phyloP scores from a whole-genome alignment of 2,113 vertebrate genomes.

The Donacobius atricapilla region DNA sequence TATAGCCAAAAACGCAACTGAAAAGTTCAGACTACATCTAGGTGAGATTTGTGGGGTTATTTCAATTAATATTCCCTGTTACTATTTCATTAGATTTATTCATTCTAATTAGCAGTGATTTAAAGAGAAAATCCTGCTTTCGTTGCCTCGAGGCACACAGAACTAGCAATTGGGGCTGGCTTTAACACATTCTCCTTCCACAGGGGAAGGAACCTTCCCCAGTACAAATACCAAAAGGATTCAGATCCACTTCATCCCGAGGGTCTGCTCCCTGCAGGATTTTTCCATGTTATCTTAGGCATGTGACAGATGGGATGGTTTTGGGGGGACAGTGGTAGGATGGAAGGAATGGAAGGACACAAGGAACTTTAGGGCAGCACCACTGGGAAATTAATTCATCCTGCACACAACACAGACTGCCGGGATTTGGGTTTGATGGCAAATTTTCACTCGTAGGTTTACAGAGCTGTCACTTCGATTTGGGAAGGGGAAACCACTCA shows the following conservation, averaged over 20 bases:
- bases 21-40: neutral
- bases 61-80: slow-evolving; percentile 49
- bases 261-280: neutral
- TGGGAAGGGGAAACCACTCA: neutral
- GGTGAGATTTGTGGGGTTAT: neutral
- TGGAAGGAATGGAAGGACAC: neutral
- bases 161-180: neutral
- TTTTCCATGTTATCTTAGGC: neutral
- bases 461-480: neutral
- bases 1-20: neutral
- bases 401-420: neutral
- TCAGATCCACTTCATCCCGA: neutral
- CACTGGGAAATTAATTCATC: neutral
- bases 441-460: neutral
- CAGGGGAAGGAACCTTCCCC: neutral
- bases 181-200: neutral
- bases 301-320: neutral
- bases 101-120: slow-evolving; percentile 48
- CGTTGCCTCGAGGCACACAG: slow-evolving; percentile 27
- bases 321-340: neutral
- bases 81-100: slow-evolving; percentile 10
- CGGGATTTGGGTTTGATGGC: neutral
- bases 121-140: slow-evolving; percentile 48
- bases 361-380: neutral
- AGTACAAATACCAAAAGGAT: neutral